phyloP scores from a whole-genome alignment of 1,140 invertebrate species.

The Frieseomelitta varia region DNA sequence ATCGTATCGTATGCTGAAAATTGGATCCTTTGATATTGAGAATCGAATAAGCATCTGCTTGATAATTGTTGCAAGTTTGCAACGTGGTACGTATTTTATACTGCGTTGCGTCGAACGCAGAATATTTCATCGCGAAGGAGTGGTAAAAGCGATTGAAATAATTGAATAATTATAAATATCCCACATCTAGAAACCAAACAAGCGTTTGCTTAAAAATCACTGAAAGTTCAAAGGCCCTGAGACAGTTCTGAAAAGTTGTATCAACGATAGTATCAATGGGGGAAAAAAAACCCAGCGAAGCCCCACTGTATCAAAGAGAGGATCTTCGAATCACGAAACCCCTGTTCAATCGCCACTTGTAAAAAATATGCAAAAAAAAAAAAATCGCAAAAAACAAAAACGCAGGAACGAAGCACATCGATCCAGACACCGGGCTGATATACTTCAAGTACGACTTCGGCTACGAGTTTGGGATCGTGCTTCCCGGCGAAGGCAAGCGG shows the following conservation, averaged over 20 bases:
- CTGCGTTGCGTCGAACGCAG: too few relatives aligned
- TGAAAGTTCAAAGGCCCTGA: not conserved
- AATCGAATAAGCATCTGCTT: too few relatives aligned
- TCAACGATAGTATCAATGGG: too few relatives aligned
- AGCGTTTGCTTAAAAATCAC: not conserved
- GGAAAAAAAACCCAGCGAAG: too few relatives aligned
- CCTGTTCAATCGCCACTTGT: not conserved
- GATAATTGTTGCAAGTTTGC: too few relatives aligned
- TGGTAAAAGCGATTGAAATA: too few relatives aligned
- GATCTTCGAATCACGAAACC: not conserved
- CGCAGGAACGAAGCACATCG: slow-evolving; percentile 89
- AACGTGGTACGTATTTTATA: too few relatives aligned
- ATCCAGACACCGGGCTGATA: slow-evolving; percentile 89
- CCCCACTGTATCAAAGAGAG: not conserved
- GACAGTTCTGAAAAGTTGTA: too few relatives aligned
- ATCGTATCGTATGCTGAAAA: too few relatives aligned
- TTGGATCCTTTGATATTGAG: too few relatives aligned
- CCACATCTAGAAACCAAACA: not conserved
- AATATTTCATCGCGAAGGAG: too few relatives aligned
- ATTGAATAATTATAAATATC: too few relatives aligned
- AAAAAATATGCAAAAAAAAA: not conserved
- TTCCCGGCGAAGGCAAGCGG: slow-evolving; percentile 85
- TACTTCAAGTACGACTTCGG: slow-evolving; percentile 93
- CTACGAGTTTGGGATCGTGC: slow-evolving; percentile 89
- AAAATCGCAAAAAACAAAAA: not conserved